Percentiles rank a stretch among this genome's conserved stretches.
These are phyloP conservation scores for Delia radicum DNA, from an alignment of 1,140 invertebrate genomes.

Conservation along the genomic window DNA sequence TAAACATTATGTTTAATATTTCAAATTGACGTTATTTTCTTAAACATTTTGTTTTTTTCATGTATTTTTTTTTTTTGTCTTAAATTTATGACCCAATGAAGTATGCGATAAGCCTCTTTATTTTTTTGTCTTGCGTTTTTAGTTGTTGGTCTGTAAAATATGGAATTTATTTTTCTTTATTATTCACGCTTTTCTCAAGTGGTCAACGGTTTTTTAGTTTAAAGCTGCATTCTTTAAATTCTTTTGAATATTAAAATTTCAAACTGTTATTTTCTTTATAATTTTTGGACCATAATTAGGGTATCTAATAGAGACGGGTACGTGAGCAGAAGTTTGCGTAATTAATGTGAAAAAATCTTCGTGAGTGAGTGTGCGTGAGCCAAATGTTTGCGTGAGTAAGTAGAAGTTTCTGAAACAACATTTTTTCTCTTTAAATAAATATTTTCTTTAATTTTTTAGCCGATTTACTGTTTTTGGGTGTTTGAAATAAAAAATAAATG, in stretches of 20 bases:
- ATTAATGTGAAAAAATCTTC: no score
- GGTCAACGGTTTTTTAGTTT: not conserved
- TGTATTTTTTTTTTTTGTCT: not conserved
- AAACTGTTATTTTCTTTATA: not conserved
- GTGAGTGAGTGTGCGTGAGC: no score
- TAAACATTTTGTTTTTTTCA: not conserved
- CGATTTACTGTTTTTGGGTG: no score
- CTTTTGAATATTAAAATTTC: not conserved
- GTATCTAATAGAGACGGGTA: no score
- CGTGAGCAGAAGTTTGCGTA: no score
- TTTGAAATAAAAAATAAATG: no score
- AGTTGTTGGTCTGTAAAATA: not conserved
- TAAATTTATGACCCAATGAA: slow-evolving; percentile 14
- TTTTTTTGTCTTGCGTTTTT: slow-evolving; percentile 12
- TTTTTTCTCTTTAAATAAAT: no score
- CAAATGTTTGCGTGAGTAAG: no score
- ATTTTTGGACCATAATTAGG: no score
- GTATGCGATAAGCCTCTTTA: slow-evolving; percentile 7
- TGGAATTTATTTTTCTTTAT: not conserved
- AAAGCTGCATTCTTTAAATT: slow-evolving; percentile 18
- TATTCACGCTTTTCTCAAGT: not conserved
- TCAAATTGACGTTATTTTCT: not conserved
- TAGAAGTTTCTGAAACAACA: no score
- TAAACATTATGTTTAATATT: slow-evolving; percentile 12
- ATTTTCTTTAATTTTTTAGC: no score